Conservation (phyloP, 2,113 vertebrate species). For the Leptobrachium ailaonicum region DNA sequence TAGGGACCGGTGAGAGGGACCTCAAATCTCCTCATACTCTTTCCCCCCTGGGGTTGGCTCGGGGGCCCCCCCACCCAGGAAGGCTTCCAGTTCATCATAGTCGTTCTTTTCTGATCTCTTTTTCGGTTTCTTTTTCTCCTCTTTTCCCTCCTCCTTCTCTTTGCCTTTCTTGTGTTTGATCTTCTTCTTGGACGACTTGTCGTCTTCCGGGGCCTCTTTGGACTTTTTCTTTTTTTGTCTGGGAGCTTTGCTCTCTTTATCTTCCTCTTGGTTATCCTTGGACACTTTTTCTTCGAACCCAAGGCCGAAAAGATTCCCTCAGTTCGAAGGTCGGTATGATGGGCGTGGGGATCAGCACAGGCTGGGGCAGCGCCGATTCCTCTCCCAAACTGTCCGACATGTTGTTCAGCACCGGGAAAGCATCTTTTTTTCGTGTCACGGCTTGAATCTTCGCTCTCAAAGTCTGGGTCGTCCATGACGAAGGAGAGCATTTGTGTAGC, state of each 20-base stretch:
- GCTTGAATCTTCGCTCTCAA: slow-evolving; percentile 86
- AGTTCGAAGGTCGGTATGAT: slow-evolving; percentile 72
- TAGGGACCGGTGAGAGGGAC: neutral
- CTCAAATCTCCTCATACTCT: slow-evolving; percentile 89
- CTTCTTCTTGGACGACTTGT: slow-evolving; percentile 80
- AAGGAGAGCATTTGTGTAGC: slow-evolving; percentile 95
- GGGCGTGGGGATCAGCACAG: slow-evolving; percentile 63
- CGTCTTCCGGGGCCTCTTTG: slow-evolving; percentile 80
- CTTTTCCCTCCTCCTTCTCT: slow-evolving; percentile 76
- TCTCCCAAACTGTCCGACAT: slow-evolving; percentile 86
- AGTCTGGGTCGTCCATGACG: slow-evolving; percentile 95
- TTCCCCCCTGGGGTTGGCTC: slow-evolving; percentile 72
- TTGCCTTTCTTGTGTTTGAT: slow-evolving; percentile 83
- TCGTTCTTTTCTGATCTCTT: slow-evolving; percentile 71
- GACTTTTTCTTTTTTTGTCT: slow-evolving; percentile 89
- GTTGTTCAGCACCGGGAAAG: slow-evolving; percentile 81
- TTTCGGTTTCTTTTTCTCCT: slow-evolving; percentile 75
- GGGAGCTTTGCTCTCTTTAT: slow-evolving; percentile 74
- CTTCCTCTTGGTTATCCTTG: slow-evolving; percentile 86
- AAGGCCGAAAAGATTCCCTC: slow-evolving; percentile 88
- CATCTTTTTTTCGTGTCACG: slow-evolving; percentile 73
- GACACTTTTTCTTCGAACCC: slow-evolving; percentile 73
- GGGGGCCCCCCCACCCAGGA: slow-evolving; percentile 71
- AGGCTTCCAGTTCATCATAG: slow-evolving; percentile 88
- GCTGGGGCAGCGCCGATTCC: slow-evolving; percentile 62